These are phyloP conservation scores for Daktulosphaira vitifoliae DNA, from an alignment of 1,140 invertebrate species.

Conservation along the genomic window DNA sequence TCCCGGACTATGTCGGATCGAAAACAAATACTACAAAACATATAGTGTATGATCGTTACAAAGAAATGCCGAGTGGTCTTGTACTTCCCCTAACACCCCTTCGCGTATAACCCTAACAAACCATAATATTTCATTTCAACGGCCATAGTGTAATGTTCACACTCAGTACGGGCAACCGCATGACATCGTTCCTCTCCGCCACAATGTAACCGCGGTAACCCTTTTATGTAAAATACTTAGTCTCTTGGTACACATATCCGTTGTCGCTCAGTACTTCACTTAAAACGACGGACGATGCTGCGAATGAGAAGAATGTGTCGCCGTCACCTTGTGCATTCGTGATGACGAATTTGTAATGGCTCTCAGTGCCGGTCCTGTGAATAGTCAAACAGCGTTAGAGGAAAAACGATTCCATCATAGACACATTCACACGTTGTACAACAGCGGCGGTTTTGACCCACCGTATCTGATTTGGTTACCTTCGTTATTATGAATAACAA, in stretches of 20 bases:
- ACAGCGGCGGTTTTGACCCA: background rate
- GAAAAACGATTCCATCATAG: background rate
- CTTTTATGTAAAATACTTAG: conserved; percentile 5
- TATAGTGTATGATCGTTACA: no score
- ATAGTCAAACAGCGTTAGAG: background rate
- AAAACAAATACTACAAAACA: no score
- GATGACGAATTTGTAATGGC: conserved; percentile 28
- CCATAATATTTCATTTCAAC: conserved; percentile 3
- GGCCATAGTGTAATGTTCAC: background rate
- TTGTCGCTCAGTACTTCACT: background rate
- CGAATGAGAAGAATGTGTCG: conserved; percentile 7
- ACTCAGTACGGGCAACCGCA: background rate
- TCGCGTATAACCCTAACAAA: conserved; percentile 2
- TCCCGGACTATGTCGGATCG: no score
- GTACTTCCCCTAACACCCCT: background rate
- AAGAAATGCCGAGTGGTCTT: background rate
- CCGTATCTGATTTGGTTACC: conserved; percentile 26
- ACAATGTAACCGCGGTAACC: conserved; percentile 2
- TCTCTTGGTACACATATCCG: no score
- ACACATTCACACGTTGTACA: conserved; percentile 25
- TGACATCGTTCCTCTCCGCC: background rate
- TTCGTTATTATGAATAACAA: conserved; percentile 28
- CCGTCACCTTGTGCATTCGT: background rate
- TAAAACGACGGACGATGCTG: no score
- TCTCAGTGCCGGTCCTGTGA: conserved; percentile 3